phyloP scores from a whole-genome alignment of 1,140 invertebrate genomes.

The Cydia strobilella region DNA sequence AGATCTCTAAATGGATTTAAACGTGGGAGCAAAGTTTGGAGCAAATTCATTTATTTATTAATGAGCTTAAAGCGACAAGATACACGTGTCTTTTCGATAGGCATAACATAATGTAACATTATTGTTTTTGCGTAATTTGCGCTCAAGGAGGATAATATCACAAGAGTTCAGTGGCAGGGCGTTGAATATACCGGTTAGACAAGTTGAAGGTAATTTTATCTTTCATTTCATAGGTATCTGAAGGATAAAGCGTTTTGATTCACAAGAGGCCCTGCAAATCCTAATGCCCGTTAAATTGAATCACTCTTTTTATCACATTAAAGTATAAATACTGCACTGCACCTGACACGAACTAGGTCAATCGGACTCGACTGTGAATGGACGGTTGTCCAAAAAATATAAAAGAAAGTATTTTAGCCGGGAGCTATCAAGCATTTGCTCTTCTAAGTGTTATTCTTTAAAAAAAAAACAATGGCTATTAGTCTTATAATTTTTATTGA shows the following conservation, averaged over 20 bases:
- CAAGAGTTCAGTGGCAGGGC: too few relatives aligned
- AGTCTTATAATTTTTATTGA: neutral
- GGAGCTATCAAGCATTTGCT: neutral
- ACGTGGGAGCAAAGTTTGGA: neutral
- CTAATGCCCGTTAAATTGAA: too few relatives aligned
- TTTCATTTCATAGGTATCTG: too few relatives aligned
- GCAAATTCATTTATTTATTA: neutral
- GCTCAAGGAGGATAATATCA: neutral
- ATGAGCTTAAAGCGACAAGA: neutral
- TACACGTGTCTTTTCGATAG: neutral
- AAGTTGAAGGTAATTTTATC: too few relatives aligned
- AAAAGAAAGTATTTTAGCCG: neutral
- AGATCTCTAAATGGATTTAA: neutral
- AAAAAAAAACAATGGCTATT: too few relatives aligned
- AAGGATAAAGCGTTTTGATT: too few relatives aligned
- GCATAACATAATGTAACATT: neutral
- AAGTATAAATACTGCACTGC: conserved; percentile 6
- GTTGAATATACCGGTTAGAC: too few relatives aligned
- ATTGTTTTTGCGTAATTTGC: neutral
- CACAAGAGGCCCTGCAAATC: too few relatives aligned
- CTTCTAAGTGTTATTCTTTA: neutral
- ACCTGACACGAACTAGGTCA: neutral
- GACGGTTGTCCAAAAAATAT: neutral
- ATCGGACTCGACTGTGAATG: neutral
- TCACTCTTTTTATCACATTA: neutral